These are phyloP conservation scores for Athripsodes cinereus DNA, from an alignment of 2,888 invertebrate species.

Conservation along the genomic window DNA sequence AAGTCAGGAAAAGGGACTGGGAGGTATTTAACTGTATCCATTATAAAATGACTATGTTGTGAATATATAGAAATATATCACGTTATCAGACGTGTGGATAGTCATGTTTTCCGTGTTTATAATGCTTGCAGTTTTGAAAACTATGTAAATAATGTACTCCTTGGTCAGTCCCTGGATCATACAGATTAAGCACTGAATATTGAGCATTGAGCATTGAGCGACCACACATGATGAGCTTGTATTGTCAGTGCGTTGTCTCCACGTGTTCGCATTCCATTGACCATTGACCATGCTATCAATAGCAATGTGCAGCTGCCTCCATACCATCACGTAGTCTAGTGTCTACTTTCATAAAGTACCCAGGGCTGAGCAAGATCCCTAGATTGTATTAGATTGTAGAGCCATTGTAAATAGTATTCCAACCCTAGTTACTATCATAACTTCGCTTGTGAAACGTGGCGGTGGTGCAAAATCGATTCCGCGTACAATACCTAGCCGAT, in stretches of 20 bases:
- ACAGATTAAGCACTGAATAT: conserved; percentile 4
- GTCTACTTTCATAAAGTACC: conserved; percentile 19
- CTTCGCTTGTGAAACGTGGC: conserved; percentile 32
- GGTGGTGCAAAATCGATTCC: conserved; percentile 54
- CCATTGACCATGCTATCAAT: too few species aligned
- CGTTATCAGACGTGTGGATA: conserved; percentile 43
- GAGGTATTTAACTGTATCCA: conserved; percentile 71
- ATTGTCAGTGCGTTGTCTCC: neutral
- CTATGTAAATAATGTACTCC: conserved; percentile 27
- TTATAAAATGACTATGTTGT: conserved; percentile 33
- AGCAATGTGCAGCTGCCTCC: neutral
- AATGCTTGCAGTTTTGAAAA: conserved; percentile 43
- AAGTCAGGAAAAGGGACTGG: conserved; percentile 99
- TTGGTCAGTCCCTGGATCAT: conserved; percentile 31
- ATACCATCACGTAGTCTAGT: neutral
- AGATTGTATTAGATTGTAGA: conserved; percentile 23
- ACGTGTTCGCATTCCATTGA: conserved; percentile 11
- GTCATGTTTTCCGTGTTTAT: conserved; percentile 47
- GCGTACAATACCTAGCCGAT: conserved; percentile 22
- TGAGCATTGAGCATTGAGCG: neutral
- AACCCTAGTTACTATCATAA: conserved; percentile 19
- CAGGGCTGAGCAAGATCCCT: conserved; percentile 35
- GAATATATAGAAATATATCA: conserved; percentile 37
- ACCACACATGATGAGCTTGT: neutral
- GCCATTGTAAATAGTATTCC: conserved; percentile 28